Evolutionary conservation across 2,113 vertebrate species (phyloP), one percentile per base, ranked within the genome.

Genomic region (Accipiter virgatus): DNA sequence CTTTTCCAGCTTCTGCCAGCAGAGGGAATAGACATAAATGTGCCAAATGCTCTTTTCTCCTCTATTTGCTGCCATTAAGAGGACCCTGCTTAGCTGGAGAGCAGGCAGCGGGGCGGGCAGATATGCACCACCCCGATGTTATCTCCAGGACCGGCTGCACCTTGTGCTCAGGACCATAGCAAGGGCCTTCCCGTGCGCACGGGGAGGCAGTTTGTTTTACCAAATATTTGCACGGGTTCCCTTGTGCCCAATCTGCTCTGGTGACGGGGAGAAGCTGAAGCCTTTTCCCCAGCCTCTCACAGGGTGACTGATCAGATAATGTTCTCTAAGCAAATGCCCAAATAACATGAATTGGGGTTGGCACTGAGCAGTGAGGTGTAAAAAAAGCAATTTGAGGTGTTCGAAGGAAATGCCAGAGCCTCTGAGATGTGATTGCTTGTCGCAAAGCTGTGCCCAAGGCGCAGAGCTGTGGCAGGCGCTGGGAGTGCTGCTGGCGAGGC

Each of bases 381-480:
- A 98, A 98, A 98, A 98, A 98, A 95, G 97, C 98, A 98, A 97
- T 98, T 98, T 97, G 97, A 98, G 98, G 98, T 98, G 97, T 98
- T 98, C 96, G 89, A 73, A 95, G 97, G 47, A 97, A 97, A 97
- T 43, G 96, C 96, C 96, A 95, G 96, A 93, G 93, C 92, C 43
- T 59, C 90, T 68, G 7, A 93, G 96, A 72, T 63, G 97, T 86
- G 96, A 97, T 29, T 75, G 93, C 96, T 95, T 86, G 91, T 95
- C 10, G n/a, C 94, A 45, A 86, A 29, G 56, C 90, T 31, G 17
- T 88, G 96, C 70, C 81, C 96, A 29, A 16, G 58, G 94, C 15
- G 58, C n/a, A 34, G 95, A 91, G 38, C 81, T 31, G 73, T 38
- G 7, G 59, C 79, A 70, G 88, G 81, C 8, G 22, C 36, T 10